Evolutionary conservation across 2,113 vertebrate species (phyloP), one percentile per base, ranked within the genome.

Genomic region (Tetrao urogallus): DNA sequence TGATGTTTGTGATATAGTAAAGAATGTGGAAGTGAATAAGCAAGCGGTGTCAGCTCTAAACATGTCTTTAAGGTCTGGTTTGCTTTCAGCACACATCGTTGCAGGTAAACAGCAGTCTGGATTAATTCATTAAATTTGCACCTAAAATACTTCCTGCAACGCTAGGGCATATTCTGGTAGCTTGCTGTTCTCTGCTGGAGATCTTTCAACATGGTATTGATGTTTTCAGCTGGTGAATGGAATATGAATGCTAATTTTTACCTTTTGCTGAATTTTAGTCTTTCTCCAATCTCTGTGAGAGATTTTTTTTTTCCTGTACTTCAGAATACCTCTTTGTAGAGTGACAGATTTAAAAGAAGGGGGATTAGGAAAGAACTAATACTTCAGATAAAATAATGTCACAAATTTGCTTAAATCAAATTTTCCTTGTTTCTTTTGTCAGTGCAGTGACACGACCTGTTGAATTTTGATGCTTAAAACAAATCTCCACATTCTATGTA

Each of bases 111-210:
- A 17, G 18, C 57, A 73, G 8, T 45, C 56, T 27, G 25, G 34
- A 42, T 71, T n/a, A 27, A 66, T 54, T 57, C 0, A 4, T 40
- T 52, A 8, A 5, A 27, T 67, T 52, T 13, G 43, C 48, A 50
- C 8, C 9, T 15, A 6, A 64, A 27, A 15, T 19, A 3, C 25
- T 42, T 4, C 1, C 0, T 9, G 4, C 6, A 17, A 17, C 0
- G 0, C 34, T 3, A 6, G 12, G 27, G 20, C 27, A 14, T 10
- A 3, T 45, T 74, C 50, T 90, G 61, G 40, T 89, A 69, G 52
- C 6, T 0, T 21, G 43, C 8, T 80, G 34, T 30, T 74, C 13
- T 40, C 25, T 45, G 54, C 13, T 47, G 21, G 45, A 61, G 36
- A 3, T 65, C 32, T 86, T 65, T 20, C 7, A 72, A 1, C 6